A percentile compares a stretch with the other conserved stretches of the same genome.
Conservation (phyloP, 2,888 invertebrate genomes). For the Hofmannophila pseudospretella region DNA sequence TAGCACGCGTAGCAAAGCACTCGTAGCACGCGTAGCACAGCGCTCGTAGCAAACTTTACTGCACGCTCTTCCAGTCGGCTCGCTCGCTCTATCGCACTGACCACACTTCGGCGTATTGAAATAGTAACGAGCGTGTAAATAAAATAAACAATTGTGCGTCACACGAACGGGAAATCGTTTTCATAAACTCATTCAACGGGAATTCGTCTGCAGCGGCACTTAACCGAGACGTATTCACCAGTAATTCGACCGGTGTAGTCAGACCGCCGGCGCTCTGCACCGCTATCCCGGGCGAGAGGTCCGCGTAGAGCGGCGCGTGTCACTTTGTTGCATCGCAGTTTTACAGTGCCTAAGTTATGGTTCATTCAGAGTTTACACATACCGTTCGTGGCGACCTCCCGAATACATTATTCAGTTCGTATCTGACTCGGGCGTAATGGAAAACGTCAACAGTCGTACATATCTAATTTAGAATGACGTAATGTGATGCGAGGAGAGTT, state of each 20-base stretch:
- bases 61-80: too few species aligned
- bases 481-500: too few species aligned
- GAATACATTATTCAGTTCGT: slow-evolving; percentile 9
- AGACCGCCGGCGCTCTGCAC: neutral
- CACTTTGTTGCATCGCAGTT: slow-evolving; percentile 18
- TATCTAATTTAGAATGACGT: too few species aligned
- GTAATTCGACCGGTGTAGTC: slow-evolving; percentile 17
- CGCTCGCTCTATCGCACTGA: too few species aligned
- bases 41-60: too few species aligned
- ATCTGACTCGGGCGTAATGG: too few species aligned
- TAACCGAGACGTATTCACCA: slow-evolving; percentile 21
- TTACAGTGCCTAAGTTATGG: slow-evolving; percentile 20
- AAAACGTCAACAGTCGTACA: too few species aligned
- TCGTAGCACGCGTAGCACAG: too few species aligned
- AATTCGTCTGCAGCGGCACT: slow-evolving; percentile 25
- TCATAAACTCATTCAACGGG: slow-evolving; percentile 24
- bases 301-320: neutral
- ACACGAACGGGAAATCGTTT: slow-evolving; percentile 14
- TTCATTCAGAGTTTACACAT: slow-evolving; percentile 16
- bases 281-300: too few species aligned
- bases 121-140: neutral
- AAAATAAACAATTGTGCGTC: slow-evolving; percentile 6
- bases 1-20: too few species aligned
- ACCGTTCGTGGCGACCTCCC: slow-evolving; percentile 13
- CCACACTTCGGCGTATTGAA: too few species aligned